A percentile compares a stretch with the other conserved stretches of the same genome.
phyloP scores from a whole-genome alignment of 1,140 invertebrate genomes.

The Saccostrea glomerata region DNA sequence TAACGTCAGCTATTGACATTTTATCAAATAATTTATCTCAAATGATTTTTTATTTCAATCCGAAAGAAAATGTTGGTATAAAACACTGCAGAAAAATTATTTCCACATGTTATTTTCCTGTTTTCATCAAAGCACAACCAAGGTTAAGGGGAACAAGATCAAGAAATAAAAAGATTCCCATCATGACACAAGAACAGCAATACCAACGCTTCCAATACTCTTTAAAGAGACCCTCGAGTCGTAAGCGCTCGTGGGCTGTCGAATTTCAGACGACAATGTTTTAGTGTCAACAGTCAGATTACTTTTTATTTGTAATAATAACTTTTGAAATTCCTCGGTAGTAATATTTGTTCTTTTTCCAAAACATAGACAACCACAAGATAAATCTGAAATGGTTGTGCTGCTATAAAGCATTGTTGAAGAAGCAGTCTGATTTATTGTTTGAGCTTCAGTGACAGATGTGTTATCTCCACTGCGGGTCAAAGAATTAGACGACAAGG shows the following conservation, averaged over 20 bases:
- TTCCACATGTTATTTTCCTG: too few species aligned
- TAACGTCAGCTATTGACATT: too few species aligned
- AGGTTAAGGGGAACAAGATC: background rate
- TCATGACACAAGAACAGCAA: background rate
- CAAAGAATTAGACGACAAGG: too few species aligned
- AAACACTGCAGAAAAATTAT: too few species aligned
- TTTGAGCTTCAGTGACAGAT: too few species aligned
- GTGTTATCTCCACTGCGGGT: too few species aligned
- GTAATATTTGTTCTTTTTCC: constrained; percentile 10
- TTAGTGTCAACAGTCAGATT: constrained; percentile 27
- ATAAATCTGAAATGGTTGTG: too few species aligned
- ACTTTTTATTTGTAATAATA: background rate
- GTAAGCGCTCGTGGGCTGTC: constrained; percentile 28
- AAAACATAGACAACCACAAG: background rate
- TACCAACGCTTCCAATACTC: constrained; percentile 15
- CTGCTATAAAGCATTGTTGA: too few species aligned
- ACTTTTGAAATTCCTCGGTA: background rate
- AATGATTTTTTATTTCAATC: too few species aligned
- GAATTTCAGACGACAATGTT: background rate
- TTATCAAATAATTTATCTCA: too few species aligned
- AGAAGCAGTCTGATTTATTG: too few species aligned
- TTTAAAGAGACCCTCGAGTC: constrained; percentile 12
- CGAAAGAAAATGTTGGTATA: too few species aligned
- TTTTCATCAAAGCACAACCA: background rate
- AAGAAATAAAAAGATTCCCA: background rate